Evolutionary conservation across 2,113 vertebrate genomes (phyloP).

Genomic region (Tyto alba): DNA sequence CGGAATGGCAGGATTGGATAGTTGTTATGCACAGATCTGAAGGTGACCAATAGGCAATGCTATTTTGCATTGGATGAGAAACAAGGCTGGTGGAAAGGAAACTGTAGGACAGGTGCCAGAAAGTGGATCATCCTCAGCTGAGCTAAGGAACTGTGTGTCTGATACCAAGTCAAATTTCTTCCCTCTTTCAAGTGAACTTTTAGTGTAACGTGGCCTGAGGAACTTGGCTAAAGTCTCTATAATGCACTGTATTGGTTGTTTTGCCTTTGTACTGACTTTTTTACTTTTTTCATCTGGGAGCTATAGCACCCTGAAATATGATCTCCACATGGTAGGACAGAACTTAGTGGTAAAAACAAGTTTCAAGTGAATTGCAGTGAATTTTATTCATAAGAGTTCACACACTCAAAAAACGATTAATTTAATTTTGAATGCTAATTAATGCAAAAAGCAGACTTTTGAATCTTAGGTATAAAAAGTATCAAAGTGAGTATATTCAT

Average conservation of each 20-base stretch:
- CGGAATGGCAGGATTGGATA: background rate
- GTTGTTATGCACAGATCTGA: too few species aligned
- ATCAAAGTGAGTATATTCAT: background rate
- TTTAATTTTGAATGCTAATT: background rate
- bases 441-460: background rate
- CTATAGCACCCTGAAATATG: background rate
- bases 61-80: background rate
- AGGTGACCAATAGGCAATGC: background rate
- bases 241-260: accelerated
- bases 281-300: background rate
- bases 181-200: background rate
- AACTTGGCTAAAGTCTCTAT: background rate
- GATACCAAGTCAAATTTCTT: background rate
- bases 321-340: background rate
- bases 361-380: background rate
- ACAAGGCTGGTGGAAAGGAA: background rate
- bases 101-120: background rate
- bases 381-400: background rate
- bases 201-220: background rate
- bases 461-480: background rate
- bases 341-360: background rate
- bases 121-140: background rate
- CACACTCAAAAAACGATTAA: background rate
- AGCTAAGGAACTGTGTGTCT: background rate
- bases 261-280: background rate